A percentile compares a stretch with the other conserved stretches of the same genome.
Evolutionary conservation across 2,888 invertebrate species (phyloP).

Genomic region (Caenorhabditis sp.): DNA sequence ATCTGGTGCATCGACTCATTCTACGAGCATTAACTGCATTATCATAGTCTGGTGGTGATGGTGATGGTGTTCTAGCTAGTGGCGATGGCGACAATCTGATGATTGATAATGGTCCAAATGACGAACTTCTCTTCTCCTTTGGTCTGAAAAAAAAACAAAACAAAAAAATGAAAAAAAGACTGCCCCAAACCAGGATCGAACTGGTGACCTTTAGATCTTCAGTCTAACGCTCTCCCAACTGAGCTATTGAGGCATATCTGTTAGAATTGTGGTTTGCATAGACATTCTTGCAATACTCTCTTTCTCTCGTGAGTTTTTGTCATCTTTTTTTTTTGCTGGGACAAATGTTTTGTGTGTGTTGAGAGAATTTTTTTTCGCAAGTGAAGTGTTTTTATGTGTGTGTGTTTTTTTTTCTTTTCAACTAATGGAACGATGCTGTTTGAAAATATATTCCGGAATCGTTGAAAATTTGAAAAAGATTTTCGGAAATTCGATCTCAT

Average conservation of each 20-base stretch:
- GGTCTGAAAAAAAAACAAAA: conserved; percentile 36
- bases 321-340: no score
- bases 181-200: conserved; percentile 70
- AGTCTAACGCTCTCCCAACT: conserved; percentile 71
- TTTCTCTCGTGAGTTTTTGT: not conserved
- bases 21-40: conserved; percentile 46
- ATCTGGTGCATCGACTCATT: conserved; percentile 49
- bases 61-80: conserved; percentile 55
- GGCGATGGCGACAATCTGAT: conserved; percentile 61
- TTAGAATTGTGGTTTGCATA: not conserved
- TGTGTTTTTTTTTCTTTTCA: no score
- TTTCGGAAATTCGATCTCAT: no score
- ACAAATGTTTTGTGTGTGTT: no score
- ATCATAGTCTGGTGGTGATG: conserved; percentile 55
- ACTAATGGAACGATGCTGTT: no score
- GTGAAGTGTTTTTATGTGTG: no score
- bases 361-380: no score
- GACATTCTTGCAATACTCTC: not conserved
- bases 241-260: conserved; percentile 43
- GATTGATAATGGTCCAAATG: conserved; percentile 60
- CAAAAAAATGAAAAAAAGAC: conserved; percentile 4
- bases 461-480: no score
- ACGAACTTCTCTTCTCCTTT: conserved; percentile 58
- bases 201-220: conserved; percentile 71
- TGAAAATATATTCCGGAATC: no score